These are phyloP conservation scores for Crepidodera aurea DNA, from an alignment of 2,888 invertebrate genomes.

Conservation along the genomic window DNA sequence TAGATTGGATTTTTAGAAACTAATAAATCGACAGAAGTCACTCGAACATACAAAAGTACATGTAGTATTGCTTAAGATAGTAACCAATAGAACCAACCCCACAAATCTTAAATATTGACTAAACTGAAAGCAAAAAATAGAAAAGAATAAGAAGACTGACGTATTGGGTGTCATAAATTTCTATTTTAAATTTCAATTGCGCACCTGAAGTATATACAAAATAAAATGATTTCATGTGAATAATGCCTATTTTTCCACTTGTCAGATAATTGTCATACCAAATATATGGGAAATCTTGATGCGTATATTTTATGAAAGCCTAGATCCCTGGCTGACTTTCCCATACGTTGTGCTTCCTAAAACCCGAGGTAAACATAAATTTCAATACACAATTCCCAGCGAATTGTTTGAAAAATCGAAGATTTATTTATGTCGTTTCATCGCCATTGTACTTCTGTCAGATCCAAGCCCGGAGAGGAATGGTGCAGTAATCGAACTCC, in stretches of 20 bases:
- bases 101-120: too few species aligned
- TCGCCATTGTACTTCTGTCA: conserved; percentile 43
- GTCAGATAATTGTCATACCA: conserved; percentile 4
- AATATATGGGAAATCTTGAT: conserved; percentile 8
- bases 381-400: conserved; percentile 41
- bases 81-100: too few species aligned
- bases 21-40: too few species aligned
- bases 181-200: too few species aligned
- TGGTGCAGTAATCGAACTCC: conserved; percentile 26
- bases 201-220: too few species aligned
- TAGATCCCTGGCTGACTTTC: conserved; percentile 4
- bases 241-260: neutral
- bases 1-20: too few species aligned
- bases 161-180: too few species aligned
- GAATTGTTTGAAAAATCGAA: conserved; percentile 43
- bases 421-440: conserved; percentile 44
- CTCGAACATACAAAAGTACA: too few species aligned
- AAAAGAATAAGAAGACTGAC: too few species aligned
- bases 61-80: too few species aligned
- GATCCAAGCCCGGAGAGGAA: conserved; percentile 34
- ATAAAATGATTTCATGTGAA: too few species aligned
- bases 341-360: conserved; percentile 22
- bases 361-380: conserved; percentile 41
- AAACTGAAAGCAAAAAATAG: too few species aligned
- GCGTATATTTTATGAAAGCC: neutral